Base-by-base conservation (phyloP, 1,140 invertebrate genomes). In the Papilio xuthus region DNA sequence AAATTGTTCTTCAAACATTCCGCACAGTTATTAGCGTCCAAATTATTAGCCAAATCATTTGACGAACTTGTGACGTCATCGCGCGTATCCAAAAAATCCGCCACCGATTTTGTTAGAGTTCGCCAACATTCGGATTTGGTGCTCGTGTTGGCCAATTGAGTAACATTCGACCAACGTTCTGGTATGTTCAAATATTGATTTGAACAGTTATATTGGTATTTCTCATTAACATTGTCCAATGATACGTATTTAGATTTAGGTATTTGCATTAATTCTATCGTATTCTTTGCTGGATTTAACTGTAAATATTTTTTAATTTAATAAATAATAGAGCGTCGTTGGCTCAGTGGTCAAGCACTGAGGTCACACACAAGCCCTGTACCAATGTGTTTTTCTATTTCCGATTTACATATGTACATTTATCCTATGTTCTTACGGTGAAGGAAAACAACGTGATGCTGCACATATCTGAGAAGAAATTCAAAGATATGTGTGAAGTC, bases 1-100 rank as follows among this genome's bases (percentile, higher is more conserved):
- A 82, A 87, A 37, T 84, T 83, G 44, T 87, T 87, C 15, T 47
- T 70, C 3, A 84, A 56, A 42, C 86, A 86, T 67, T 86, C 86
- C 18, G 77, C 83, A 26, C 86, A 86, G 41, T 79, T 69, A 12
- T 81, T 81, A 0, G 80, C 81, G 9, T 82, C 82, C n/a, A 79
- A 50, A 12, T 80, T 77, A 13, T 63, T 80, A 18, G 72, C 18
- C 80, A 83, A 81, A 47, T 78, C 47, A 72, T 80, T 76, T 56
- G 32, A 67, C 69, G 47, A 47, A 18, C 69, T 32, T 41, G 23
- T 44, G 53, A 73, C 32, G 47, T 44, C 26, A 72, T 78, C 67
- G 23, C 26, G 20, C 15, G 15, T 42, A 44, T 72, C 41, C 42
- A 26, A 72, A 6, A 47, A 72, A 26, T 72, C 20, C 20, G 70